Base-by-base conservation (phyloP, 2,113 vertebrate genomes). In the Felis catus region DNA sequence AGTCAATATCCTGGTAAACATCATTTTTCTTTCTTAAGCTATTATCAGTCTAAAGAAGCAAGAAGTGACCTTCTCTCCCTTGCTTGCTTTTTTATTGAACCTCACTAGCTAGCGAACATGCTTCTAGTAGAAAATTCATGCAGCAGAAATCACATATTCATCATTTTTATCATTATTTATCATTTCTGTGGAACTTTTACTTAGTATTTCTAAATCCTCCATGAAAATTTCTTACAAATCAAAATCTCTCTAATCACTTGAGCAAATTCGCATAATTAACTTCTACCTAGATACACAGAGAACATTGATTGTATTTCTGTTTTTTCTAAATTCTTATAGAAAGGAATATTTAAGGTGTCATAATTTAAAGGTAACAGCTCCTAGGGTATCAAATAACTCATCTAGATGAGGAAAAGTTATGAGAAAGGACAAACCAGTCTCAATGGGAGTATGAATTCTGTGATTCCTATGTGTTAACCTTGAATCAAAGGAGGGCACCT, bases 401-500 rank as follows among this genome's bases (percentile, higher is more conserved):
- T 82, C 80, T 81, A 71, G n/a, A 93, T 89, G 51, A 95, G 12
- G 48, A 61, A 95, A 96, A 85, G 16, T 53, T 79, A 66, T 68
- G 58, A 94, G 61, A 86, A 86, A 96, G n/a, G 7, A 94, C 82
- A 95, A 96, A 93, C 23, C 10, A 39, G 23, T 92, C 87, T 92
- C 94, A 58, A 41, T 45, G 73, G 65, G 39, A 91, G 11, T 41
- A 27, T 96, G 95, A 91, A 70, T 93, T 84, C 53, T 74, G 29
- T 81, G 55, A 93, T 85, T 94, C 48, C 31, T 83, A 0, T 55
- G 25, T 81, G 27, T 84, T 96, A 91, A 70, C 73, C 81, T 91
- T 96, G 94, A 86, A 80, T 2, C 91, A 51, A 89, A 7, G 16
- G 73, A 88, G 73, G 61, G 31, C 18, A 45, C 86, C 61, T 83